Base-by-base conservation (phyloP, 2,888 invertebrate species). In the Synanthedon andrenaeformis region DNA sequence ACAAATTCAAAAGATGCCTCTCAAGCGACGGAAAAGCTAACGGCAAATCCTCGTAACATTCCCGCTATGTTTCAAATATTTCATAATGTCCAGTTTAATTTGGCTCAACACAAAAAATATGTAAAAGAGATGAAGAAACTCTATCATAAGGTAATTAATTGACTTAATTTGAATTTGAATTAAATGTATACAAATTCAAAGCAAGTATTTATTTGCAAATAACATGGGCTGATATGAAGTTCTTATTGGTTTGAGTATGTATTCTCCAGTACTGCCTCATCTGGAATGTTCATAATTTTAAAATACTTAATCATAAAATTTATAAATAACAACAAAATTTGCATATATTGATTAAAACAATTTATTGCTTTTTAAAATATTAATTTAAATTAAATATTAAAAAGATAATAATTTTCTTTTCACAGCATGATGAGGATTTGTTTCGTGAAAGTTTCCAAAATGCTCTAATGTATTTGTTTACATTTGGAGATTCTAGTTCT, bases 361-460 rank as follows among this genome's bases (percentile, higher is more conserved):
- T 23, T 23, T 23, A 23, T 23, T 4, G 4, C 23, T 23, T 23
- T 23, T 23, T 23, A 23, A 23, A 23, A 23, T 23, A 23, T 23
- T 23, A 4, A 23, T 23, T 23, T 23, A 23, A 23, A 23, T 23
- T n/a, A n/a, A n/a, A 23, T 23, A 23, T 23, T 23, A 5, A 23
- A 23, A 23, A 23, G 23, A 23, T 35, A 35, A 8, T 35, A 0
- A 45, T 45, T 45, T 14, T 45, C 12, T 52, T 42, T 49, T 72
- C 66, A 51, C 66, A 84, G 85, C 67, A 80, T 8, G 75, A 78
- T 42, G 82, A 91, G 59, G 83, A 90, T 19, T 72, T 73, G 1
- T 95, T 95, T 66, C 86, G 90, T 58, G 76, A 88, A 48, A 89
- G 89, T 45, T 94, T 94, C 61, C 88, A 90, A 45, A 88, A 89